phyloP scores from a whole-genome alignment of 2,888 invertebrate genomes.

The Elysia crispata region DNA sequence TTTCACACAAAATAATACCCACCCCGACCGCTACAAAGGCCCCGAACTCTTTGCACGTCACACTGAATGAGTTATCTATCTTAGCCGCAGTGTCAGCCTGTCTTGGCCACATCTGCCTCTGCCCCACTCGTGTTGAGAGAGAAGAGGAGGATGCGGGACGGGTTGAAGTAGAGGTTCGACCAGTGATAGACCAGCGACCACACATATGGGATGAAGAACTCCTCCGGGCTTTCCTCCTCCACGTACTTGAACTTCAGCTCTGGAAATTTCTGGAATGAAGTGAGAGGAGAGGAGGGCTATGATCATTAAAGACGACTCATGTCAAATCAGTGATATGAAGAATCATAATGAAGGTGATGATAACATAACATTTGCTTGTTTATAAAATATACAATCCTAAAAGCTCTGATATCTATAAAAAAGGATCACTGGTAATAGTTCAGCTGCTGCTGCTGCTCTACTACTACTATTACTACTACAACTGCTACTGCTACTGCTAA shows the following conservation, averaged over 20 bases:
- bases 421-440: no score
- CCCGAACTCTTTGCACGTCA: neutral
- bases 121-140: constrained; percentile 56
- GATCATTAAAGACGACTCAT: no score
- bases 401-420: no score
- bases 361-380: no score
- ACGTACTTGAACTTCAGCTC: constrained; percentile 99
- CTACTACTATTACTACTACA: no score
- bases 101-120: neutral
- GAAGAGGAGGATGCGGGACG: constrained; percentile 73
- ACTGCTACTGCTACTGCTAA: no score
- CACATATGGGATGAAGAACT: constrained; percentile 99
- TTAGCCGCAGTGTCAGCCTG: constrained; percentile 16
- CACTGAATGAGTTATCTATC: neutral
- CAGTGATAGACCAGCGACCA: constrained; percentile 90
- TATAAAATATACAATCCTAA: no score
- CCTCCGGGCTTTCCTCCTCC: constrained; percentile 98
- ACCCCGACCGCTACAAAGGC: no score
- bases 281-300: neutral
- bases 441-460: no score
- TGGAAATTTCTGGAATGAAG: constrained; percentile 91
- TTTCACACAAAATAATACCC: no score
- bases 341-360: no score
- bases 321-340: no score
- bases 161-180: constrained; percentile 80